Percentiles rank a stretch among this genome's conserved stretches.
phyloP scores from a whole-genome alignment of 2,797 vertebrate species.

The Sebastes matsubarae region DNA sequence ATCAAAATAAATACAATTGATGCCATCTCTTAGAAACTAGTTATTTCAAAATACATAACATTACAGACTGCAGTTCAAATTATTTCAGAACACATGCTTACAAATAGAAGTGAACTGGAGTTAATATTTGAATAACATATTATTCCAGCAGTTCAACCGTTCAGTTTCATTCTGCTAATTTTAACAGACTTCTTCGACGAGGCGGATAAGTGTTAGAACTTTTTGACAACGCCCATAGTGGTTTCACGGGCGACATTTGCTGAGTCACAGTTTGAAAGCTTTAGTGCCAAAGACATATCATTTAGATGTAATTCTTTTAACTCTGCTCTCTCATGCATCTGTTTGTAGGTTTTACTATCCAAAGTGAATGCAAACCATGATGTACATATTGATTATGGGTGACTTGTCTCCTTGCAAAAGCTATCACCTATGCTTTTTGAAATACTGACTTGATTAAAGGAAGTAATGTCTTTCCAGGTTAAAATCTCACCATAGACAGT shows the following conservation, averaged over 20 bases:
- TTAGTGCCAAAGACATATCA: not conserved
- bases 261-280: not conserved
- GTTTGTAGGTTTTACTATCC: not conserved
- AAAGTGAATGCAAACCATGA: not conserved
- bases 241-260: not conserved
- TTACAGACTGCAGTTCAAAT: not conserved
- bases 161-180: not conserved
- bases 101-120: not conserved
- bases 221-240: not conserved
- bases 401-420: not conserved
- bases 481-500: slow-evolving; percentile 29
- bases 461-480: not conserved
- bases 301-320: not conserved
- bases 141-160: not conserved
- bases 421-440: not conserved
- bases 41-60: not conserved
- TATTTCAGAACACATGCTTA: not conserved
- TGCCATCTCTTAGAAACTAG: not conserved
- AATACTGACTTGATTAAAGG: not conserved
- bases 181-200: not conserved
- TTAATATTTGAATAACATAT: not conserved
- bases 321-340: not conserved
- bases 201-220: not conserved
- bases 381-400: not conserved
- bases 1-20: not conserved